phyloP scores from a whole-genome alignment of 1,140 invertebrate genomes.

The Microplitis demolitor region DNA sequence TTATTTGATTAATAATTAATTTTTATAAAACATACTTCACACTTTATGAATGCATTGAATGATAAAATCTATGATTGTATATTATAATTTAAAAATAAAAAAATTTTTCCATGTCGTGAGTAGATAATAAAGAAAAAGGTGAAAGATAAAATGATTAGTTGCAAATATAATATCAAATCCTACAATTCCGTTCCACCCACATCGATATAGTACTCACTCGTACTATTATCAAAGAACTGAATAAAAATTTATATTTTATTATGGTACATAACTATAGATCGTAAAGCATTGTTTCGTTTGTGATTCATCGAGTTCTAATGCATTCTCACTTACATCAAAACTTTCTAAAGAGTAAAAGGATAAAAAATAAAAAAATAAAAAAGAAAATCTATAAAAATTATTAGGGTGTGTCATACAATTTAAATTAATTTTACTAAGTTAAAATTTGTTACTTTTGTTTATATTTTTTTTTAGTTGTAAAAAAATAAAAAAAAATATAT shows the following conservation, averaged over 20 bases:
- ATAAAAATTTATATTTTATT: slow-evolving; percentile 17
- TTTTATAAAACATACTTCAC: no score
- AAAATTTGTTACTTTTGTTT: background rate
- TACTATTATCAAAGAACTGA: background rate
- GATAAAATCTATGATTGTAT: no score
- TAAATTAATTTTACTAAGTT: background rate
- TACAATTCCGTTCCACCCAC: slow-evolving; percentile 21
- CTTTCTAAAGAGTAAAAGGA: slow-evolving; percentile 17
- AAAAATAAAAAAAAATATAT: background rate
- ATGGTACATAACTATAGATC: slow-evolving; percentile 6
- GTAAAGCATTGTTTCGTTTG: slow-evolving; percentile 17
- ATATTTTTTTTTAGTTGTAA: background rate
- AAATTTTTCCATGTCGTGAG: background rate
- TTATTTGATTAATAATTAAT: no score
- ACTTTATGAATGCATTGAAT: no score
- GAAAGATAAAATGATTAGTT: slow-evolving; percentile 1
- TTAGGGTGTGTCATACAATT: background rate
- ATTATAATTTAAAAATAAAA: no score
- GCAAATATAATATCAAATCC: slow-evolving; percentile 12
- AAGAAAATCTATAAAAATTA: background rate
- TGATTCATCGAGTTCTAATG: slow-evolving; percentile 22
- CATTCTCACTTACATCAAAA: slow-evolving; percentile 10
- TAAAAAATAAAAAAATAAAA: background rate
- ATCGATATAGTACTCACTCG: background rate
- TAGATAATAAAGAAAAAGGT: background rate